Percentiles rank a stretch among this genome's conserved stretches.
phyloP scores from a whole-genome alignment of 30 jellyfish, hydroid and myxozoan species.

The Turritopsis dohrnii region DNA sequence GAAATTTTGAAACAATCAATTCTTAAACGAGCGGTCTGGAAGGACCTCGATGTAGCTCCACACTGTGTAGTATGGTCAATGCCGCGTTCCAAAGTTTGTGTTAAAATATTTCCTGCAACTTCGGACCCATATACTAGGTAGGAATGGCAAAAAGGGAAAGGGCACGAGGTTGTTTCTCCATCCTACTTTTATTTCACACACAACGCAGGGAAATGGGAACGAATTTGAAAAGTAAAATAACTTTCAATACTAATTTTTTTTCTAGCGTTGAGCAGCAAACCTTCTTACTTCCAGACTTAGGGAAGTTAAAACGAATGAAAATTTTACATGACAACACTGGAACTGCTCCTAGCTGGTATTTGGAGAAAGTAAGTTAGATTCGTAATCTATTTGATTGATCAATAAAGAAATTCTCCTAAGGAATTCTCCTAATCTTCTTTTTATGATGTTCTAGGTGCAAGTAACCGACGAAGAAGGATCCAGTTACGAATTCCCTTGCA shows the following conservation, averaged over 20 bases:
- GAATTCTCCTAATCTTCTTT: background rate
- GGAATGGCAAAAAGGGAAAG: too few relatives aligned
- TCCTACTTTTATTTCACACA: too few relatives aligned
- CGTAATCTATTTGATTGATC: background rate
- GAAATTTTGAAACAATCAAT: background rate
- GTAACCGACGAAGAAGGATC: constrained; percentile 85
- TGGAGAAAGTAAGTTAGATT: constrained; percentile 44
- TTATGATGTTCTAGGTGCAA: constrained; percentile 34
- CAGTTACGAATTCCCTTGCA: constrained; percentile 70
- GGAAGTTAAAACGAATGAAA: constrained; percentile 56
- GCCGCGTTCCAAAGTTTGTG: too few relatives aligned
- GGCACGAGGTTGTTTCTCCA: too few relatives aligned
- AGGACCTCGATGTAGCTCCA: too few relatives aligned
- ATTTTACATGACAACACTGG: constrained; percentile 87
- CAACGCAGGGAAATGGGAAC: too few relatives aligned
- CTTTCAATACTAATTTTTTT: background rate
- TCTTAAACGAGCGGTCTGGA: too few relatives aligned
- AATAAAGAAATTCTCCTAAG: background rate
- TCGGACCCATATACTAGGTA: too few relatives aligned
- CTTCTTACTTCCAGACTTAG: constrained; percentile 75
- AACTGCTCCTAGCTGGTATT: constrained; percentile 94
- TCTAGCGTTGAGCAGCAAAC: constrained; percentile 71
- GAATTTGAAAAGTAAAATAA: background rate
- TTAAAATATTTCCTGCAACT: too few relatives aligned
- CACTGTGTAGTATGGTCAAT: too few relatives aligned